Conservation (phyloP, 2,888 invertebrate species). For the Lasioglossum oenotherae region DNA sequence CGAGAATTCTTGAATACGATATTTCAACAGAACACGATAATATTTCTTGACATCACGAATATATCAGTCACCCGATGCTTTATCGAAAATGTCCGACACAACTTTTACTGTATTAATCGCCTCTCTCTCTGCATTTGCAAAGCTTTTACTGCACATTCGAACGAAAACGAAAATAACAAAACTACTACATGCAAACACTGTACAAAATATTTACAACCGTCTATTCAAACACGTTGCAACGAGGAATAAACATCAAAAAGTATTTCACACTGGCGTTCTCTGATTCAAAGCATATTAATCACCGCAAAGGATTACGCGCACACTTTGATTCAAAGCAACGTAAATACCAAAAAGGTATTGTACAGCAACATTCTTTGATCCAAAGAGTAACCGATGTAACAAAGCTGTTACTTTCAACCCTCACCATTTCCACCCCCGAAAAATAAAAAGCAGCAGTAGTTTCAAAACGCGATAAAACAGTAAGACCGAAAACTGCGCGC, state of each 20-base stretch:
- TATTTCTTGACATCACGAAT: neutral
- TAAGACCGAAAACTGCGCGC: neutral
- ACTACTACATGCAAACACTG: neutral
- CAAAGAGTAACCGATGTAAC: neutral
- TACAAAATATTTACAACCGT: neutral
- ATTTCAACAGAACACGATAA: neutral
- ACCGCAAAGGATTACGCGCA: neutral
- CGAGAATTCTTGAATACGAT: neutral
- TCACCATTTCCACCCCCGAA: fast-evolving
- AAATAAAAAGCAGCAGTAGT: neutral
- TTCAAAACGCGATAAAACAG: neutral
- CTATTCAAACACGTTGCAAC: neutral
- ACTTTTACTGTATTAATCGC: neutral
- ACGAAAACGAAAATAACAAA: neutral
- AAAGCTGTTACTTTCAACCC: neutral
- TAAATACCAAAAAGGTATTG: neutral
- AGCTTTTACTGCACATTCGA: neutral
- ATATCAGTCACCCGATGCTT: neutral
- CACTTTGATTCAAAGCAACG: neutral
- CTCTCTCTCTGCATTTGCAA: neutral
- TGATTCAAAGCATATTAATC: neutral
- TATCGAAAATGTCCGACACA: neutral
- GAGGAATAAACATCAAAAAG: neutral
- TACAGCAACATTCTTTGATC: neutral
- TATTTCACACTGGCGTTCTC: neutral